Conservation (phyloP, 2,113 vertebrate species). For the Austrofundulus limnaeus region DNA sequence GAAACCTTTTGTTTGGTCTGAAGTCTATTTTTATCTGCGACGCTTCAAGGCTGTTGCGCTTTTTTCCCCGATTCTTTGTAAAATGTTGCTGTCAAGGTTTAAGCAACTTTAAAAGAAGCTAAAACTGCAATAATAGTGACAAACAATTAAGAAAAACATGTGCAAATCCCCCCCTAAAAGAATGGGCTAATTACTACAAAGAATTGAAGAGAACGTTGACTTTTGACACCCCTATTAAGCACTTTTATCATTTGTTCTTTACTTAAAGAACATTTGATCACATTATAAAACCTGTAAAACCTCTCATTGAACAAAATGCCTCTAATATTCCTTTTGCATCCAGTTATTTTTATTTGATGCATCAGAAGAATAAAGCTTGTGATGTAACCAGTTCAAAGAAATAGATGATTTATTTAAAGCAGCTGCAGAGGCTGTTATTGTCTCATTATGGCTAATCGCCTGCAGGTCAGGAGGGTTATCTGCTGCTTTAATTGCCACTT, state of each 20-base stretch:
- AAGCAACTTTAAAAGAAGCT: background rate
- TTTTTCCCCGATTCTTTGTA: background rate
- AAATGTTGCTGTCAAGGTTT: conserved; percentile 15
- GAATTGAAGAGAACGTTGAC: too few species aligned
- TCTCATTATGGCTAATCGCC: conserved; percentile 58
- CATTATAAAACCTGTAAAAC: background rate
- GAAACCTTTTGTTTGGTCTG: conserved; percentile 66
- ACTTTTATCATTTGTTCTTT: background rate
- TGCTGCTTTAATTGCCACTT: conserved; percentile 56
- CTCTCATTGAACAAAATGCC: background rate
- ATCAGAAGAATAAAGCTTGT: conserved; percentile 10
- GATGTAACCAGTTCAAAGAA: conserved; percentile 29
- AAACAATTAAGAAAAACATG: background rate
- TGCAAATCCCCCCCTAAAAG: too few species aligned
- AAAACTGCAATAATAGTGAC: background rate
- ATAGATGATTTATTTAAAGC: background rate
- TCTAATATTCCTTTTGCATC: conserved; percentile 4
- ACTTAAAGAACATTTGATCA: too few species aligned
- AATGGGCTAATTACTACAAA: too few species aligned
- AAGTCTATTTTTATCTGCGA: conserved; percentile 57
- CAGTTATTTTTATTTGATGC: conserved; percentile 10
- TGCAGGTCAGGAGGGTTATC: conserved; percentile 57
- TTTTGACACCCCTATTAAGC: too few species aligned
- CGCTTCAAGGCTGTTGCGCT: background rate
- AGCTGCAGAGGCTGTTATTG: conserved; percentile 37